Conservation (phyloP, 92 coral and sea anemone genomes). For the Porites lobata region DNA sequence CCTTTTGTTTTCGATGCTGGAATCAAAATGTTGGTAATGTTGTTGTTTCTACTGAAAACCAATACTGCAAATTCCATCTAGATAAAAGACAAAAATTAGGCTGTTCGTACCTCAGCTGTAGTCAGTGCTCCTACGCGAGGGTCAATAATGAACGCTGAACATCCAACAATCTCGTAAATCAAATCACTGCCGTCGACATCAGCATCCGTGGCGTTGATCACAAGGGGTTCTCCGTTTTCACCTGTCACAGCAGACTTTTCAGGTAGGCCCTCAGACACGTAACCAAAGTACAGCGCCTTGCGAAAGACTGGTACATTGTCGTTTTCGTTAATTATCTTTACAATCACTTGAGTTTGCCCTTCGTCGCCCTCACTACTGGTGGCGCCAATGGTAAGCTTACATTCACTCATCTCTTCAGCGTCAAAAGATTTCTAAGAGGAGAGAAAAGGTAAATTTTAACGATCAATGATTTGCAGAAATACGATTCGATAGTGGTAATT, state of each 20-base stretch:
- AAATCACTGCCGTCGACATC: slow-evolving; percentile 76
- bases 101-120: slow-evolving; percentile 77
- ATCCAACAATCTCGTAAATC: slow-evolving; percentile 87
- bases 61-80: too few species aligned
- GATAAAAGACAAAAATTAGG: background rate
- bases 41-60: too few species aligned
- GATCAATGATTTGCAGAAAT: background rate
- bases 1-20: too few species aligned
- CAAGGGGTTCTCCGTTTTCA: slow-evolving; percentile 78
- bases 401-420: slow-evolving; percentile 82
- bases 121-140: slow-evolving; percentile 80
- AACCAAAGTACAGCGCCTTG: slow-evolving; percentile 67
- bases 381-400: slow-evolving; percentile 83
- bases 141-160: slow-evolving; percentile 71
- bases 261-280: slow-evolving; percentile 78
- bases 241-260: slow-evolving; percentile 77
- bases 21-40: too few species aligned
- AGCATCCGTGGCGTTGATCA: slow-evolving; percentile 79
- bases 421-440: slow-evolving; percentile 78
- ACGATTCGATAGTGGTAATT: too few species aligned
- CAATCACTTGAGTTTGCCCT: slow-evolving; percentile 66
- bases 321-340: slow-evolving; percentile 82
- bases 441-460: background rate
- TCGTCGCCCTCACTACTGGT: slow-evolving; percentile 78
- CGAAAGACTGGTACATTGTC: slow-evolving; percentile 90